A percentile compares a stretch with the other conserved stretches of the same genome.
phyloP scores from a whole-genome alignment of 1,140 invertebrate genomes.

The Lasioglossum baleicum region DNA sequence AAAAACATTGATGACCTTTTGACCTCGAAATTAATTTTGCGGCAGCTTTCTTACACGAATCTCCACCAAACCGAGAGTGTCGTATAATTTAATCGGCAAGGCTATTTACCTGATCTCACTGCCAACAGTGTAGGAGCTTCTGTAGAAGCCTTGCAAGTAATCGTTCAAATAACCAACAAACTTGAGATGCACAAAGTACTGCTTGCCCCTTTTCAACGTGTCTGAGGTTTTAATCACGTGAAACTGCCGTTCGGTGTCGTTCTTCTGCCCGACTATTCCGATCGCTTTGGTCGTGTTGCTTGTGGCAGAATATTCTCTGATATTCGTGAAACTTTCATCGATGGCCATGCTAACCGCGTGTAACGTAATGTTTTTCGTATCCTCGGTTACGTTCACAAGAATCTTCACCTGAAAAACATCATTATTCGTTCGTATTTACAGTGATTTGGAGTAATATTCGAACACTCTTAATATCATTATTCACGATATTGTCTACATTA shows the following conservation, averaged over 20 bases:
- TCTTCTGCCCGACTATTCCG: slow-evolving; percentile 75
- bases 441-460: too few relatives aligned
- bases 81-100: slow-evolving; percentile 11
- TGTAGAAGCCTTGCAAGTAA: slow-evolving; percentile 91
- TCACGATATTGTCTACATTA: too few relatives aligned
- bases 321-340: slow-evolving; percentile 78
- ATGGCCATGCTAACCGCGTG: slow-evolving; percentile 87
- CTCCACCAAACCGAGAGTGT: too few relatives aligned
- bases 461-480: too few relatives aligned
- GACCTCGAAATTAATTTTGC: too few relatives aligned
- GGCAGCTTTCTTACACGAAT: too few relatives aligned
- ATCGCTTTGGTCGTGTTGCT: slow-evolving; percentile 68
- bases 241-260: slow-evolving; percentile 87
- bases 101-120: slow-evolving; percentile 84
- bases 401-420: slow-evolving; percentile 78
- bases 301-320: slow-evolving; percentile 71
- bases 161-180: slow-evolving; percentile 88
- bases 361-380: slow-evolving; percentile 87
- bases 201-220: slow-evolving; percentile 80
- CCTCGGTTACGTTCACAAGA: slow-evolving; percentile 83
- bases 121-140: slow-evolving; percentile 88
- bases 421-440: background rate
- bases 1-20: too few relatives aligned
- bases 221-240: slow-evolving; percentile 84
- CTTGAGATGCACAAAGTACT: slow-evolving; percentile 86